Percentiles rank a stretch among this genome's conserved stretches.
Evolutionary conservation across 1,140 invertebrate species (phyloP).

Genomic region (Drosophila obscura): DNA sequence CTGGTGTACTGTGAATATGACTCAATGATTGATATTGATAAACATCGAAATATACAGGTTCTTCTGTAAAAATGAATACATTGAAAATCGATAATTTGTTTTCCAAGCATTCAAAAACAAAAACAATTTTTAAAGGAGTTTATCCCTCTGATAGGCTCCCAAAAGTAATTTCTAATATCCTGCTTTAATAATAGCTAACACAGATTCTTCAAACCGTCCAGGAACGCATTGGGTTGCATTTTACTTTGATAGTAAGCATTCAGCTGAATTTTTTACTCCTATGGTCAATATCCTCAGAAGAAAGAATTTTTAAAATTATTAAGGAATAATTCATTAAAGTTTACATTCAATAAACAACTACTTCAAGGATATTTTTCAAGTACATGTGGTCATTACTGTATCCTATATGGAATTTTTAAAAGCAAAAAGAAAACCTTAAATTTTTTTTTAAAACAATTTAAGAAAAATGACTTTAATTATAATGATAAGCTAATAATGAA

Average conservation of each 20-base stretch:
- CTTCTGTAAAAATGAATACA: background rate
- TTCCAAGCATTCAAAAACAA: background rate
- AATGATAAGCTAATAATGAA: too few species aligned
- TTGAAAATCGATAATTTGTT: background rate
- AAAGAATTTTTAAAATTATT: too few species aligned
- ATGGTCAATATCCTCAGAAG: too few species aligned
- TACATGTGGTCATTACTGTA: conserved; percentile 1
- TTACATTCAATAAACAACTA: background rate
- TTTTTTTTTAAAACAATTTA: too few species aligned
- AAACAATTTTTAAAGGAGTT: too few species aligned
- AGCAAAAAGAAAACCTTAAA: background rate
- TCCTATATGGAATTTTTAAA: conserved; percentile 1
- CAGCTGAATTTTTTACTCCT: background rate
- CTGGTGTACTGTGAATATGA: background rate
- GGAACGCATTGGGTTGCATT: background rate
- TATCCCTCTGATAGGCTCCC: too few species aligned
- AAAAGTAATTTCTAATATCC: background rate
- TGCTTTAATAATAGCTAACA: background rate
- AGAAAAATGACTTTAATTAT: too few species aligned
- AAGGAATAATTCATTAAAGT: background rate
- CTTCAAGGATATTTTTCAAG: background rate
- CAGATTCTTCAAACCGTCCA: background rate
- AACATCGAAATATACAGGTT: background rate
- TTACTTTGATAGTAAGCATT: background rate
- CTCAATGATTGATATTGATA: conserved; percentile 1